phyloP scores from a whole-genome alignment of 92 coral and sea anemone species.

The Palythoa heliodiscus region DNA sequence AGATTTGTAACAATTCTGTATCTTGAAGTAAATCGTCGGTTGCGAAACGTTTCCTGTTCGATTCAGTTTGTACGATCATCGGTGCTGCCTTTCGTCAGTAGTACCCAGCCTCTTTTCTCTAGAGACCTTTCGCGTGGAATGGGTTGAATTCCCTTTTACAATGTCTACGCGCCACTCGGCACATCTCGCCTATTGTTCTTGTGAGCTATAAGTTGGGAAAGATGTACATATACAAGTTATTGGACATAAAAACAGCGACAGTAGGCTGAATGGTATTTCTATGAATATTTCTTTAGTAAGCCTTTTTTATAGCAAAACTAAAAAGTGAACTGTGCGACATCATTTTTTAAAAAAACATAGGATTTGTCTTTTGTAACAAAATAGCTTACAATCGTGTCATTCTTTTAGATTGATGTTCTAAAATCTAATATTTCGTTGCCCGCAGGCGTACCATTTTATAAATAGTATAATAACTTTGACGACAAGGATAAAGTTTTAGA shows the following conservation, averaged over 20 bases:
- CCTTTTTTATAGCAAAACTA: not conserved
- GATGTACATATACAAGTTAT: not conserved
- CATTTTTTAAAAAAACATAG: too few relatives aligned
- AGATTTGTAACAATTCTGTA: too few relatives aligned
- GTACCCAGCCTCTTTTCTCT: not conserved
- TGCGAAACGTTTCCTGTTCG: not conserved
- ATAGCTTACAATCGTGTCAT: too few relatives aligned
- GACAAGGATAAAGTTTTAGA: too few relatives aligned
- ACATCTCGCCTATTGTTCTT: conserved; percentile 50
- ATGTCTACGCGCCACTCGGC: conserved; percentile 53
- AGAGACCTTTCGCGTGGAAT: not conserved
- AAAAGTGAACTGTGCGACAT: too few relatives aligned
- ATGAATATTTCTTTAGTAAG: too few relatives aligned
- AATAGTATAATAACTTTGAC: too few relatives aligned
- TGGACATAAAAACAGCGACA: not conserved
- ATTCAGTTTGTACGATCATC: not conserved
- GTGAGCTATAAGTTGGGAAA: conserved; percentile 22
- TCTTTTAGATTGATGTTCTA: too few relatives aligned
- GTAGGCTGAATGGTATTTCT: not conserved
- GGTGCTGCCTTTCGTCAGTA: not conserved
- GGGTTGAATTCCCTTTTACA: conserved; percentile 42
- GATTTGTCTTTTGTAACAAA: too few relatives aligned
- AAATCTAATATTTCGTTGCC: too few relatives aligned
- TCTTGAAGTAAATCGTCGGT: too few relatives aligned
- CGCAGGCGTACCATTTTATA: too few relatives aligned